A percentile compares a stretch with the other conserved stretches of the same genome.
phyloP scores from a whole-genome alignment of 2,888 invertebrate genomes.

The Craniophora ligustri region DNA sequence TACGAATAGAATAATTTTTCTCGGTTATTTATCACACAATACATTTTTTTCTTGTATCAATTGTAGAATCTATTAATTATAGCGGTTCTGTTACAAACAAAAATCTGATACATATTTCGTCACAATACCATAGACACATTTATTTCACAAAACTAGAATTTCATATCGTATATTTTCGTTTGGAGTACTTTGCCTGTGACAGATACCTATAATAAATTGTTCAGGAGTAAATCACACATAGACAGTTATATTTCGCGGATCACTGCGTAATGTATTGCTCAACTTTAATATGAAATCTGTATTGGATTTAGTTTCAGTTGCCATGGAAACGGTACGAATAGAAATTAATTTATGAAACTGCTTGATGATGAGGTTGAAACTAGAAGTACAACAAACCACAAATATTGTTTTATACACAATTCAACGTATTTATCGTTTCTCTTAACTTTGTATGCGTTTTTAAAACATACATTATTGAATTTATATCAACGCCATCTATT shows the following conservation, averaged over 20 bases:
- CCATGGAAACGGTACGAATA: background rate
- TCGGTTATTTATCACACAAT: no score
- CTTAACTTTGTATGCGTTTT: no score
- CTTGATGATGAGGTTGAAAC: background rate
- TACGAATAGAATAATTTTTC: no score
- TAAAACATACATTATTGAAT: no score
- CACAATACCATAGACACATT: background rate
- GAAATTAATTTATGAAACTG: background rate
- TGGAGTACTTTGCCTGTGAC: constrained; percentile 68
- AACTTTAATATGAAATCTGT: constrained; percentile 62
- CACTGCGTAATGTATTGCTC: constrained; percentile 68
- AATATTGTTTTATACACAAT: no score
- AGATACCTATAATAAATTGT: constrained; percentile 77
- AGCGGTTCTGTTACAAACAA: no score
- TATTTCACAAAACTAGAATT: constrained; percentile 41
- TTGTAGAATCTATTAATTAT: no score
- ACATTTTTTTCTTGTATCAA: no score
- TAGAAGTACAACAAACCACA: background rate
- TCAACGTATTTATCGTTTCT: no score
- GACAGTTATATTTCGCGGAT: constrained; percentile 75
- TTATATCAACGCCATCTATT: no score
- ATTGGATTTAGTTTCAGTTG: constrained; percentile 22
- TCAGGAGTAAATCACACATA: constrained; percentile 68
- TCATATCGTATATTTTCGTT: constrained; percentile 44
- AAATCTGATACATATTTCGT: background rate